phyloP scores from a whole-genome alignment of 2,888 invertebrate species.

The Eumacrocentrus americanus region DNA sequence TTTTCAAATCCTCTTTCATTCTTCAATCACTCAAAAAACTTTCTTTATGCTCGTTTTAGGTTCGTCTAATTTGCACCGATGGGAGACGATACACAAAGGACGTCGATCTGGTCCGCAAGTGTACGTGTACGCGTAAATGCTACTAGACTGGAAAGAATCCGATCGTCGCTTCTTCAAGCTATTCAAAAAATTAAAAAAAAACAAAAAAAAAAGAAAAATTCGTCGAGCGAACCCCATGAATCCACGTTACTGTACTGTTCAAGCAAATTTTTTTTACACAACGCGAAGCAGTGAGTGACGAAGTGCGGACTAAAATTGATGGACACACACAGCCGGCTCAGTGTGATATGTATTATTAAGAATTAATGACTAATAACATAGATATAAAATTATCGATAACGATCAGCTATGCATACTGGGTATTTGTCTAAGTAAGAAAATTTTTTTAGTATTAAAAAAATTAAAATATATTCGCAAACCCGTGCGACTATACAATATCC shows the following conservation, averaged over 20 bases:
- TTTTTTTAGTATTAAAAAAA: slow-evolving; percentile 15
- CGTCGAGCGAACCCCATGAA: slow-evolving; percentile 31
- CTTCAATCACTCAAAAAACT: slow-evolving; percentile 18
- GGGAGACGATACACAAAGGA: slow-evolving; percentile 94
- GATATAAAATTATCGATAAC: slow-evolving; percentile 35
- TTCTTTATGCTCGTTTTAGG: slow-evolving; percentile 63
- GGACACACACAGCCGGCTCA: slow-evolving; percentile 58
- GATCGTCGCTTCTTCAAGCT: too few relatives aligned
- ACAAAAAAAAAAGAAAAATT: slow-evolving; percentile 35
- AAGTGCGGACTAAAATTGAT: slow-evolving; percentile 43
- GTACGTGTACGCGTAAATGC: slow-evolving; percentile 93
- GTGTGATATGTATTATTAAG: slow-evolving; percentile 60
- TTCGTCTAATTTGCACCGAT: slow-evolving; percentile 89
- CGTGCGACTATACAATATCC: slow-evolving; percentile 3
- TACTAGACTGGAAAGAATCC: slow-evolving; percentile 68
- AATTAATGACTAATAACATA: slow-evolving; percentile 33
- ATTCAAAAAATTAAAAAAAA: slow-evolving; percentile 27
- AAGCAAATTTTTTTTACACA: slow-evolving; percentile 4
- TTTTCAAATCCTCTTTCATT: too few relatives aligned
- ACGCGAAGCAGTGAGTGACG: slow-evolving; percentile 38
- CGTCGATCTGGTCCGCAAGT: slow-evolving; percentile 95
- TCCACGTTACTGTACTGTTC: neutral
- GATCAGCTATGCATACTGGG: slow-evolving; percentile 37
- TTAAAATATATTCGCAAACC: neutral
- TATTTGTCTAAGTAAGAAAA: slow-evolving; percentile 39